These are phyloP conservation scores for mouse (Mus musculus) DNA, from an alignment of 2,113 vertebrate species.

Conservation along the genomic window GRCm39 chr8:96497001-96497500, in stretches of 20 bases:
- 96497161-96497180: constrained; percentile 97
- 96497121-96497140: background rate
- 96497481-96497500: background rate
- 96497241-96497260: constrained; percentile 99
- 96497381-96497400: background rate
- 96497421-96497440: background rate
- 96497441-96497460: background rate
- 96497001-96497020: background rate
- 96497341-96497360: constrained; percentile 40
- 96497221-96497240: constrained; percentile 99
- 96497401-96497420: background rate
- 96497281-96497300: constrained; percentile 99
- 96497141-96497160: constrained; percentile 23
- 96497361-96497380: constrained; percentile 1
- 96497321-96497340: constrained; percentile 99
- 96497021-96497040: constrained; percentile 17
- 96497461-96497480: background rate
- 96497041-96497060: background rate
- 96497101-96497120: background rate
- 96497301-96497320: constrained; percentile 99
- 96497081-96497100: background rate
- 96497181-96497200: constrained; percentile 99
- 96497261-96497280: constrained; percentile 99
- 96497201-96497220: constrained; percentile 99
- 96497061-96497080: background rate